Evolutionary conservation across 2,888 invertebrate genomes (phyloP).

Genomic region (Halocaridina rubra): DNA sequence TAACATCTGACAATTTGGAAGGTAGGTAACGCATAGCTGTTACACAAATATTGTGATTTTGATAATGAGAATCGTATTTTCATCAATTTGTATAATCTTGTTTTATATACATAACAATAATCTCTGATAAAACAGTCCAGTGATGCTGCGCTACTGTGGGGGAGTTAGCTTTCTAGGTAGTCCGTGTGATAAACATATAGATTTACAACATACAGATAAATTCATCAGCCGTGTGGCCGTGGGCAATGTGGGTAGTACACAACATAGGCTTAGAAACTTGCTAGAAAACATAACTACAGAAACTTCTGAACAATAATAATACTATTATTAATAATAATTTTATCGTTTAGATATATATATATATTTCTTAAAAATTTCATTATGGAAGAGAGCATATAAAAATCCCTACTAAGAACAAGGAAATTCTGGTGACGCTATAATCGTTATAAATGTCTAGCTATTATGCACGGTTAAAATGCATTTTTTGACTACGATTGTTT

Average conservation of each 20-base stretch:
- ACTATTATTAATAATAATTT: too few species aligned
- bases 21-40: too few species aligned
- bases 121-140: conserved; percentile 52
- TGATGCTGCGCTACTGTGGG: conserved; percentile 37
- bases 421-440: conserved; percentile 9
- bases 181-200: conserved; percentile 43
- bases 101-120: conserved; percentile 54
- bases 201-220: conserved; percentile 32
- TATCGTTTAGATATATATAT: too few species aligned
- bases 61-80: neutral
- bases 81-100: conserved; percentile 49
- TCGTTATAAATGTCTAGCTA: conserved; percentile 41
- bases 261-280: conserved; percentile 9
- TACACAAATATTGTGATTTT: too few species aligned
- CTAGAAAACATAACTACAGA: conserved; percentile 27
- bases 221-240: conserved; percentile 37
- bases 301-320: too few species aligned
- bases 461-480: conserved; percentile 21
- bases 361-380: conserved; percentile 24
- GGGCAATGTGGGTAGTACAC: conserved; percentile 31
- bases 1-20: too few species aligned
- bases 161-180: conserved; percentile 48
- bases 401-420: conserved; percentile 8
- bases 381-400: neutral
- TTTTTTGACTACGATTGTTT: conserved; percentile 15